A percentile compares a stretch with the other conserved stretches of the same genome.
Evolutionary conservation across 1,140 invertebrate species (phyloP).

Genomic region (Hyposmocoma kahamanoa): DNA sequence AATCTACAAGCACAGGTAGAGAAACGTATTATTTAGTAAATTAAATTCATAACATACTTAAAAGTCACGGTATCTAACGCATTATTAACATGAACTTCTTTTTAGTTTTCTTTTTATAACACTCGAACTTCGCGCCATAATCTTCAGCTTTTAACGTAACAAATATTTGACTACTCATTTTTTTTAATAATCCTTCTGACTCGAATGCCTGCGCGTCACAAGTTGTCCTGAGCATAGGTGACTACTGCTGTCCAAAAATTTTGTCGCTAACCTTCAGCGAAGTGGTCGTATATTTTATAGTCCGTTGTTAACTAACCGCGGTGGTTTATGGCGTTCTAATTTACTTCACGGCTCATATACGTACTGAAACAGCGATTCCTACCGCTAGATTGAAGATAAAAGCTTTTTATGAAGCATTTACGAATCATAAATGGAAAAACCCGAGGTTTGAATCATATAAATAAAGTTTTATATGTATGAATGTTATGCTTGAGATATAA

Average conservation of each 20-base stretch:
- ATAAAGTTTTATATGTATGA: too few species aligned
- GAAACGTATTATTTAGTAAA: too few species aligned
- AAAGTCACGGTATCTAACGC: too few species aligned
- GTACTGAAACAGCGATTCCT: slow-evolving; percentile 1
- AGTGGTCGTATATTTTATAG: slow-evolving; percentile 1
- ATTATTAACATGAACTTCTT: too few species aligned
- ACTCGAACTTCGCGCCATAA: background rate
- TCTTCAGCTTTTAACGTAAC: background rate
- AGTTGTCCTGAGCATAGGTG: background rate
- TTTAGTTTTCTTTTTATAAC: too few species aligned
- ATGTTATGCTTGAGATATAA: too few species aligned
- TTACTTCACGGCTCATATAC: slow-evolving; percentile 10
- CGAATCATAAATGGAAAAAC: too few species aligned
- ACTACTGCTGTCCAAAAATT: background rate
- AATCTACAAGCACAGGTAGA: too few species aligned
- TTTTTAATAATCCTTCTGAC: slow-evolving; percentile 12
- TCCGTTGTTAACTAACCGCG: background rate
- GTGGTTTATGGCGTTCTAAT: slow-evolving; percentile 11
- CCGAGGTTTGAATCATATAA: too few species aligned
- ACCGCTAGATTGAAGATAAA: background rate
- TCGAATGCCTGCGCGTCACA: slow-evolving; percentile 19
- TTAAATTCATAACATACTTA: too few species aligned
- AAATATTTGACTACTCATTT: slow-evolving; percentile 4
- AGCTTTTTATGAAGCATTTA: too few species aligned
- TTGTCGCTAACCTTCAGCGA: slow-evolving; percentile 5